Evolutionary conservation across 2,888 invertebrate genomes (phyloP).

Genomic region (Drosophila parthenogenetica): DNA sequence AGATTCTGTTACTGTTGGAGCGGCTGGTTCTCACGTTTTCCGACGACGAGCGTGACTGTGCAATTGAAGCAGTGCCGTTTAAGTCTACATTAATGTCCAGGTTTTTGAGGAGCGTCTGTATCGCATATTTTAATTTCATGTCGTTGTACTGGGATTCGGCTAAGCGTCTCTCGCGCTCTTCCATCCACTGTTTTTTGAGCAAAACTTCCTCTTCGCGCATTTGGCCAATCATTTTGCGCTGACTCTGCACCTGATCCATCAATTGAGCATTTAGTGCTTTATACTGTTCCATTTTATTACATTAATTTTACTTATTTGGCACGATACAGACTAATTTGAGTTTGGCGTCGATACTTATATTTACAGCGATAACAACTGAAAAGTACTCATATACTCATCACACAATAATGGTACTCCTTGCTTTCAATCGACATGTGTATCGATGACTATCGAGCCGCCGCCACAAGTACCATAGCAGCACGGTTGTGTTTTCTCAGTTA

Average conservation of each 20-base stretch:
- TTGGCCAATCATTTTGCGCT: conserved; percentile 24
- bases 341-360: conserved; percentile 40
- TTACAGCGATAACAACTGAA: conserved; percentile 22
- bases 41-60: neutral
- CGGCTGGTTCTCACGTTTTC: neutral
- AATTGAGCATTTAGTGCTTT: conserved; percentile 59
- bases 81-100: conserved; percentile 18
- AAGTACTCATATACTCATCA: neutral
- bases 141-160: conserved; percentile 28
- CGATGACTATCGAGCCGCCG: conserved; percentile 14
- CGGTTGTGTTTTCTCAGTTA: conserved; percentile 36
- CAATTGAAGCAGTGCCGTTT: neutral
- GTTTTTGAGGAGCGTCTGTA: conserved; percentile 26
- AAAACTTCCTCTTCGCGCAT: conserved; percentile 17
- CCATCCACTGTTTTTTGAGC: conserved; percentile 33
- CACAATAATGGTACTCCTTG: neutral
- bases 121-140: conserved; percentile 38
- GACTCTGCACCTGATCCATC: conserved; percentile 42
- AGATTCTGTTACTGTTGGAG: conserved; percentile 3
- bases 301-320: neutral
- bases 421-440: conserved; percentile 3
- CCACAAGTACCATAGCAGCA: conserved; percentile 21
- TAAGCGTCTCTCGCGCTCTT: conserved; percentile 40
- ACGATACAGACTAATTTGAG: conserved; percentile 26
- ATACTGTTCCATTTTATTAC: conserved; percentile 56